These are phyloP conservation scores for Diceros bicornis DNA, from an alignment of 2,797 vertebrate genomes.

Conservation along the genomic window DNA sequence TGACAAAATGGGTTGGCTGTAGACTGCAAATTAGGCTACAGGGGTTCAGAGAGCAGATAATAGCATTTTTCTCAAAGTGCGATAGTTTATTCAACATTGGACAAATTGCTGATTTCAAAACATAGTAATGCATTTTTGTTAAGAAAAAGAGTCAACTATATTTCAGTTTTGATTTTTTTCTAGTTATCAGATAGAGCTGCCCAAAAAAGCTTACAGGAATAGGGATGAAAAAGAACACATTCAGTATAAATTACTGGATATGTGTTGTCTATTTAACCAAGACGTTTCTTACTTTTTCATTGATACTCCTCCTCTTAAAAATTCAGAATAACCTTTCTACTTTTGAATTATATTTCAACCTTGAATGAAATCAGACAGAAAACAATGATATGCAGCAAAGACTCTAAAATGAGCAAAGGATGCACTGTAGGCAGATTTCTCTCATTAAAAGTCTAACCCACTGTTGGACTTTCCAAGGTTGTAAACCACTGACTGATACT, in stretches of 20 bases:
- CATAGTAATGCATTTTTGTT: not conserved
- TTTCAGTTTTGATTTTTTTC: slow-evolving; percentile 48
- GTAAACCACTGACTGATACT: not conserved
- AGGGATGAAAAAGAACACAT: not conserved
- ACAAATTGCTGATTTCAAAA: slow-evolving; percentile 25
- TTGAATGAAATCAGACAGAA: slow-evolving; percentile 38
- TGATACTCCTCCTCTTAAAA: not conserved
- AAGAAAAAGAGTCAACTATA: not conserved
- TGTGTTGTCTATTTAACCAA: not conserved
- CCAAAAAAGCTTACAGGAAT: not conserved
- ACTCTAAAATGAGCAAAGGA: slow-evolving; percentile 51
- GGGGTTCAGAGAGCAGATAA: not conserved
- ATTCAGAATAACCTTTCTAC: not conserved
- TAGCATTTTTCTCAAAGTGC: not conserved
- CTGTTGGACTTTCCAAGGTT: not conserved
- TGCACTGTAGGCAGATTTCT: not conserved
- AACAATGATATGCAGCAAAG: not conserved
- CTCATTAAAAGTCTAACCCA: slow-evolving; percentile 26
- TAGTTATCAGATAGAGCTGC: not conserved
- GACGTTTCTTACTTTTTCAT: not conserved
- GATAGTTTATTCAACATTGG: not conserved
- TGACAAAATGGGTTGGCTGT: not conserved
- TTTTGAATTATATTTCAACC: slow-evolving; percentile 48
- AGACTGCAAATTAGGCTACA: not conserved
- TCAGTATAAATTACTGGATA: slow-evolving; percentile 18